Percentiles rank a stretch among this genome's conserved stretches.
These are phyloP conservation scores for Esox lucius DNA, from an alignment of 2,797 vertebrate genomes.

Conservation along the genomic window DNA sequence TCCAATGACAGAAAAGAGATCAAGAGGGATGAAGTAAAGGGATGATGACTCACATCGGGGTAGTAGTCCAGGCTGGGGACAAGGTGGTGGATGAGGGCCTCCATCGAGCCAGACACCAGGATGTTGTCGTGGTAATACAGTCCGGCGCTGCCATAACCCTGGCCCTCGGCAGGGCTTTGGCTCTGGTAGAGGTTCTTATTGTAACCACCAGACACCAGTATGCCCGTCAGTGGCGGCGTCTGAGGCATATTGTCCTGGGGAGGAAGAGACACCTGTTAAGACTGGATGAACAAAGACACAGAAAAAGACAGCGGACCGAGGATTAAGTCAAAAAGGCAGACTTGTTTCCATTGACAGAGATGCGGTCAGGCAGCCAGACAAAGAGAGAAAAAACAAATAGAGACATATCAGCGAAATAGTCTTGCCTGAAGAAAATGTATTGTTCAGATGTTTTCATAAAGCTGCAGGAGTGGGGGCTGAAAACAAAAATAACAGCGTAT, in stretches of 20 bases:
- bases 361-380: too few species aligned
- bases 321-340: too few species aligned
- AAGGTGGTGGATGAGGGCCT: slow-evolving; percentile 92
- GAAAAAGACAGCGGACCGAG: neutral
- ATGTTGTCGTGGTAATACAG: slow-evolving; percentile 90
- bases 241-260: slow-evolving; percentile 88
- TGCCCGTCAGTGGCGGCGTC: slow-evolving; percentile 75
- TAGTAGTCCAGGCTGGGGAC: slow-evolving; percentile 91
- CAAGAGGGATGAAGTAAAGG: neutral
- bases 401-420: slow-evolving; percentile 8
- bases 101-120: slow-evolving; percentile 90
- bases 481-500: slow-evolving; percentile 34
- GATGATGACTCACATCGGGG: slow-evolving; percentile 83
- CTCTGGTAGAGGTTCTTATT: slow-evolving; percentile 89
- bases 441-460: neutral
- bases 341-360: too few species aligned
- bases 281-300: neutral
- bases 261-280: neutral
- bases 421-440: neutral
- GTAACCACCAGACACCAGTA: slow-evolving; percentile 84
- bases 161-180: slow-evolving; percentile 83
- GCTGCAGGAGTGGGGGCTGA: slow-evolving; percentile 16
- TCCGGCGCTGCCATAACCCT: slow-evolving; percentile 72
- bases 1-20: neutral
- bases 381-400: neutral